Evolutionary conservation across 2,797 vertebrate genomes (phyloP), one percentile per base, ranked within the genome.

Genomic region (Cirrhinus mrigala): DNA sequence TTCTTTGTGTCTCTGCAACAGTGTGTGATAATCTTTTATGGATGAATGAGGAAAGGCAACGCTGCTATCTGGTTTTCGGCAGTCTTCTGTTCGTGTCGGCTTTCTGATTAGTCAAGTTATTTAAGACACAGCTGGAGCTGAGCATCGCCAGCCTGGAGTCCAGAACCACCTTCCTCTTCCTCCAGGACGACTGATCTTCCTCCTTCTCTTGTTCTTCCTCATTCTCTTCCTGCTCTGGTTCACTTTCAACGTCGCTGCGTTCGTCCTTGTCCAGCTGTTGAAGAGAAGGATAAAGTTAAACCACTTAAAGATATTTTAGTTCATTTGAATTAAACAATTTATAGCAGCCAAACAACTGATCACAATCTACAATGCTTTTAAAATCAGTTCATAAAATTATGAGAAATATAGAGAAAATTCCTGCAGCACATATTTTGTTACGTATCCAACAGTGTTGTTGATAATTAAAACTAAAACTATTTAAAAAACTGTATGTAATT

Each of bases 161-260:
- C 33, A 92, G 64, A 8, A 91, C 85, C 33, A 92, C 88, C 87
- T 85, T 90, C 77, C 91, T 93, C 87, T 88, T 93, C 83, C 90
- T 92, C 92, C 89, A 94, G 46, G 91, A 89, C 37, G 81, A 90
- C 9, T 93, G 95, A 60, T 93, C 95, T 24, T 29, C 27, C 8
- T 90, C 94, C 48, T 93, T 92, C 71, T 92, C 86, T 6, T 83
- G 84, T 52, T 84, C 86, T 46, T 96, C 94, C 0, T 92, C 93
- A 12, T 96, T 94, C 7, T 96, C 96, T 4, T 94, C 94, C 3
- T 95, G 96, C 56, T 97, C 97, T 3, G 73, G 81, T 48, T 94
- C 94, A 60, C 94, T 96, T 71, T 99, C 98, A 82, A 94, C 94
- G 58, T 99, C 97, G 6, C 98, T 99, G 88, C 98, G 96, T 80